Evolutionary conservation across 2,888 invertebrate species (phyloP).

Genomic region (Hymenopus coronatus): DNA sequence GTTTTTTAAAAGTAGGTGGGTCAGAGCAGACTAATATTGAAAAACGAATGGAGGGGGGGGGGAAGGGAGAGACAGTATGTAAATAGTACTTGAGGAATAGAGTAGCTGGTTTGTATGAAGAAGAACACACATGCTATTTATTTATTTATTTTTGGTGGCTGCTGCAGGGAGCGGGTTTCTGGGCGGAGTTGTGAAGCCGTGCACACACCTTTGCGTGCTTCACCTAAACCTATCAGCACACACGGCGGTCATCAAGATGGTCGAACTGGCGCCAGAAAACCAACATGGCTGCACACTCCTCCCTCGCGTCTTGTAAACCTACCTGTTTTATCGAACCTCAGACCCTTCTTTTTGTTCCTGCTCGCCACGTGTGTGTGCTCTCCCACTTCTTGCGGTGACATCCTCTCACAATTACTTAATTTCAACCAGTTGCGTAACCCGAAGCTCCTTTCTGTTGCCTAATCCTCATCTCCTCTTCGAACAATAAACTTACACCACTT

Average conservation of each 20-base stretch:
- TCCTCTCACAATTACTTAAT: background rate
- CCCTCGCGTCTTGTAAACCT: background rate
- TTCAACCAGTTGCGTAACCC: background rate
- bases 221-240: slow-evolving; percentile 9
- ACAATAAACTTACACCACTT: too few relatives aligned
- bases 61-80: too few relatives aligned
- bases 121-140: background rate
- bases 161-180: background rate
- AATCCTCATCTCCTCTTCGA: too few relatives aligned
- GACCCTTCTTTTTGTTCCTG: background rate
- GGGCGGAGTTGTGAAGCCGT: background rate
- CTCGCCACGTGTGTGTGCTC: background rate
- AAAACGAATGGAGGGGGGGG: too few relatives aligned
- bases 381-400: background rate
- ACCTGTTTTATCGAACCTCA: background rate
- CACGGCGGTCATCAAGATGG: slow-evolving; percentile 11
- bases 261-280: slow-evolving; percentile 16
- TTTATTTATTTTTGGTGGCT: background rate
- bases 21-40: too few relatives aligned
- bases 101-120: background rate
- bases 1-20: too few relatives aligned
- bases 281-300: slow-evolving; percentile 1
- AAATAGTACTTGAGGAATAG: background rate
- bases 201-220: background rate
- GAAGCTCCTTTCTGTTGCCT: background rate